Evolutionary conservation across 2,797 vertebrate genomes (phyloP).

Genomic region (Sylvia borin): DNA sequence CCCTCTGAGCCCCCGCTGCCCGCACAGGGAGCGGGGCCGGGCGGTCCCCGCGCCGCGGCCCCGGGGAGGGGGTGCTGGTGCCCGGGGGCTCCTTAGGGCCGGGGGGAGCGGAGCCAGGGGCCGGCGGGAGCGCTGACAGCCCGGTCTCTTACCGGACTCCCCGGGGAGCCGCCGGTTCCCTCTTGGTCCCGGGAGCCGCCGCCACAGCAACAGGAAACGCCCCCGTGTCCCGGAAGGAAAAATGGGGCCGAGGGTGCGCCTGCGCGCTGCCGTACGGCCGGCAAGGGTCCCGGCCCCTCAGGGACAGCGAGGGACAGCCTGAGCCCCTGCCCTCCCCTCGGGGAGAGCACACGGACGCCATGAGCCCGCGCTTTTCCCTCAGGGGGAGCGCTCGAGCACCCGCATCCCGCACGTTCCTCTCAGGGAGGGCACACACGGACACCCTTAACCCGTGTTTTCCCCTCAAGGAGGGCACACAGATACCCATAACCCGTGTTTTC

Average conservation of each 20-base stretch:
- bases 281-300: accelerated
- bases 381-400: background rate
- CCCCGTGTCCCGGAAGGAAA: conserved; percentile 31
- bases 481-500: accelerated
- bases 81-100: background rate
- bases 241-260: background rate
- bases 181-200: conserved; percentile 16
- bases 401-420: accelerated
- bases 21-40: background rate
- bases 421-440: accelerated
- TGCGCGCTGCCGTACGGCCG: background rate
- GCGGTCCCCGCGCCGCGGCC: background rate
- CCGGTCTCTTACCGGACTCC: conserved; percentile 53
- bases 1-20: background rate
- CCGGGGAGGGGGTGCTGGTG: background rate
- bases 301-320: accelerated
- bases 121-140: background rate
- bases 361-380: accelerated
- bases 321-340: accelerated
- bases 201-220: conserved; percentile 54
- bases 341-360: accelerated
- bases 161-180: conserved; percentile 23
- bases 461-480: background rate
- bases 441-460: accelerated
- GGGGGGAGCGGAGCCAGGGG: background rate